Evolutionary conservation across 2,888 invertebrate species (phyloP).

Genomic region (Tiliacea citrago): DNA sequence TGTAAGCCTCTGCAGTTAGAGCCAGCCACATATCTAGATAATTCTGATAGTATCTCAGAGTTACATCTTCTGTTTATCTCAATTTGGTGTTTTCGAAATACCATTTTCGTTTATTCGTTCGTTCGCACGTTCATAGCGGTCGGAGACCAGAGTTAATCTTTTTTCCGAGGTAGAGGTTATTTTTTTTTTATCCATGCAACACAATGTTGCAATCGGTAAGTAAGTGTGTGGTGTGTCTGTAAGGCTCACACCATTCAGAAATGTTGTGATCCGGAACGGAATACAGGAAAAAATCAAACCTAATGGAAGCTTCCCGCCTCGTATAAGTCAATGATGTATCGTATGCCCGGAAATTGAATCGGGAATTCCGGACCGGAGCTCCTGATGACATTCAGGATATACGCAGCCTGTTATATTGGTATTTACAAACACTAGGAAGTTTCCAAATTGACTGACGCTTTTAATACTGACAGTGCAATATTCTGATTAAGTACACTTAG

Average conservation of each 20-base stretch:
- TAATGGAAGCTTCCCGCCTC: constrained; percentile 29
- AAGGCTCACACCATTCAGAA: background rate
- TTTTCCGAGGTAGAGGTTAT: background rate
- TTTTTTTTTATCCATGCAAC: constrained; percentile 2
- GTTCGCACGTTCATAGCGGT: too few relatives aligned
- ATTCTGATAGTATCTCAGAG: background rate
- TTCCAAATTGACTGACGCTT: constrained; percentile 8
- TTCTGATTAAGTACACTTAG: background rate
- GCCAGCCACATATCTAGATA: background rate
- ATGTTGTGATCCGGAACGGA: constrained; percentile 24
- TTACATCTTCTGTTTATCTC: background rate
- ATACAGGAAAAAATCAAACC: constrained; percentile 18
- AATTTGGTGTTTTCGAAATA: background rate
- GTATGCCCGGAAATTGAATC: constrained; percentile 54
- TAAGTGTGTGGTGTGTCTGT: background rate
- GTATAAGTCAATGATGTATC: constrained; percentile 43
- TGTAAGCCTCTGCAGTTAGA: too few relatives aligned
- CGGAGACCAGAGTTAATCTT: background rate
- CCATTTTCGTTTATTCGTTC: too few relatives aligned
- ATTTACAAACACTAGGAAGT: constrained; percentile 16
- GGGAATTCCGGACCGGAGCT: constrained; percentile 53
- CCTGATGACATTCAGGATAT: constrained; percentile 36
- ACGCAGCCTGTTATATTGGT: constrained; percentile 16
- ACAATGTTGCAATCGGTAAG: background rate
- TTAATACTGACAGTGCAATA: background rate